These are phyloP conservation scores for Acinonyx jubatus DNA, from an alignment of 2,113 vertebrate species.

Conservation along the genomic window DNA sequence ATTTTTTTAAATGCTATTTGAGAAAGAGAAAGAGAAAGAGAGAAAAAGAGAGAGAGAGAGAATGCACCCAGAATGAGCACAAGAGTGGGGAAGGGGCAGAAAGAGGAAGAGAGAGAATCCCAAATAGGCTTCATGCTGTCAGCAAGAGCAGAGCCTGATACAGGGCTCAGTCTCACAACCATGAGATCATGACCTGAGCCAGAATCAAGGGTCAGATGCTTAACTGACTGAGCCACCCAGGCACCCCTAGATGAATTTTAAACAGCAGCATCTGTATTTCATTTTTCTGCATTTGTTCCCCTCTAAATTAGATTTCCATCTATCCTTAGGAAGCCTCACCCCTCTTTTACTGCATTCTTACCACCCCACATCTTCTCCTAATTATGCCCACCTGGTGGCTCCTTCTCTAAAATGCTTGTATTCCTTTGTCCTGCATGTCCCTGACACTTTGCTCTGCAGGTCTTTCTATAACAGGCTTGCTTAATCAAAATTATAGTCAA, in stretches of 20 bases:
- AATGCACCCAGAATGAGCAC: no score
- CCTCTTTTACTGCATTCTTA: no score
- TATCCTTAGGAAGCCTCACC: accelerated
- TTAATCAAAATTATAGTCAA: background rate
- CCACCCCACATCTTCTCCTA: background rate
- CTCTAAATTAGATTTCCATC: background rate
- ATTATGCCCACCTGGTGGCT: no score
- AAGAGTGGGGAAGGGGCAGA: background rate
- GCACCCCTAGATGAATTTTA: background rate
- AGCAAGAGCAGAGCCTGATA: background rate
- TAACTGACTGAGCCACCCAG: background rate
- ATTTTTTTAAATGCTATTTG: background rate
- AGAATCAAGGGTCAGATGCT: background rate
- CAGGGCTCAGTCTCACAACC: background rate
- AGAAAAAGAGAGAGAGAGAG: no score
- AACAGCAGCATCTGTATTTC: background rate
- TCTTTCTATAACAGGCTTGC: background rate
- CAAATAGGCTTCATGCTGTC: background rate
- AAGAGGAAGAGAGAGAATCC: background rate
- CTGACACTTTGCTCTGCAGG: background rate
- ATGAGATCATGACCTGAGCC: background rate
- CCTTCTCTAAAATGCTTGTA: background rate
- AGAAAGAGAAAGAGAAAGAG: no score
- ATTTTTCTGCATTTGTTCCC: background rate
- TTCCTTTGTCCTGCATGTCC: background rate